phyloP scores from a whole-genome alignment of 2,888 invertebrate species.

The Eilema caniola region DNA sequence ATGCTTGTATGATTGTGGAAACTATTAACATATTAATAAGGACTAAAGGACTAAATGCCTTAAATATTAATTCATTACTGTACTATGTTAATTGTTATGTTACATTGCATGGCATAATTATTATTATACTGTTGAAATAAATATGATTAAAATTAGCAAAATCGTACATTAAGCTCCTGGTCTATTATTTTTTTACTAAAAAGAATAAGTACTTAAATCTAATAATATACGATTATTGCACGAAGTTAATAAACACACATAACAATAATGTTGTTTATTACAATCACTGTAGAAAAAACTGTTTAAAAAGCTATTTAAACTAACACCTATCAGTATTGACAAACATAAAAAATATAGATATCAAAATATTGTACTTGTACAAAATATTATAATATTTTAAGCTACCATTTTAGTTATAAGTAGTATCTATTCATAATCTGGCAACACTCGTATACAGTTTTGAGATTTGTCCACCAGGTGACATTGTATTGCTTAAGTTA shows the following conservation, averaged over 20 bases:
- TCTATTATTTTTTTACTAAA: constrained; percentile 10
- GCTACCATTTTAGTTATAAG: constrained; percentile 18
- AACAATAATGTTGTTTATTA: constrained; percentile 36
- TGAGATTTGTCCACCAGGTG: constrained; percentile 49
- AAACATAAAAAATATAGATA: constrained; percentile 23
- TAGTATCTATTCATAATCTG: constrained; percentile 23
- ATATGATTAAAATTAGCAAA: constrained; percentile 1
- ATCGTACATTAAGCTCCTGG: not conserved
- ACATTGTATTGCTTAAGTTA: constrained; percentile 47
- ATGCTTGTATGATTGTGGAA: not conserved
- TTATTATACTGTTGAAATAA: not conserved
- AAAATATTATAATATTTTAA: constrained; percentile 14
- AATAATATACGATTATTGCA: constrained; percentile 58
- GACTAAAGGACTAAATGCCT: not conserved
- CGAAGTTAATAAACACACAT: constrained; percentile 51
- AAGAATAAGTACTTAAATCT: constrained; percentile 47
- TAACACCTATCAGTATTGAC: constrained; percentile 32
- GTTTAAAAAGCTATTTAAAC: constrained; percentile 29
- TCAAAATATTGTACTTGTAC: constrained; percentile 43
- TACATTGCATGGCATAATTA: not conserved
- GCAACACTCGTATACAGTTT: constrained; percentile 45
- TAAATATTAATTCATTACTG: constrained; percentile 7
- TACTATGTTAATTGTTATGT: not conserved
- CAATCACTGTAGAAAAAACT: constrained; percentile 45
- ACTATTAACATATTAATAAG: not conserved